Evolutionary conservation across 2,113 vertebrate species (phyloP).

Genomic region (Platycercus adscitus): DNA sequence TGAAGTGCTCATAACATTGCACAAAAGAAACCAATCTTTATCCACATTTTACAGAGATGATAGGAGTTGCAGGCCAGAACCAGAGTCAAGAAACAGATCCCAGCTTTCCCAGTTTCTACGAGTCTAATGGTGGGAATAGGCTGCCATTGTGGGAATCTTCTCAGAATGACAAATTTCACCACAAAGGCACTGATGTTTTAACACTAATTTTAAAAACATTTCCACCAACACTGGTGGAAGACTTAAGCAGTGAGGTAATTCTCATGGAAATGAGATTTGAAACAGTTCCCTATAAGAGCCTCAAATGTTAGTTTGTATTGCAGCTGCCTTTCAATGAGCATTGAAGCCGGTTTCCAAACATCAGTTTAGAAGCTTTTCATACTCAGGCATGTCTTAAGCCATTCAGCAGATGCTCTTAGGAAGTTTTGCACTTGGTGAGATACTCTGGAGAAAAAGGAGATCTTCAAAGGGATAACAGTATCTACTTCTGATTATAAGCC

Average conservation of each 20-base stretch:
- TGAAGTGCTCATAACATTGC: neutral
- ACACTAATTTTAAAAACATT: neutral
- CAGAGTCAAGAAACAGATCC: neutral
- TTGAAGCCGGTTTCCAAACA: neutral
- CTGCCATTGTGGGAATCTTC: neutral
- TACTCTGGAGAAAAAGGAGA: neutral
- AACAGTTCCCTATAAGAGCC: neutral
- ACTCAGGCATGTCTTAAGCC: neutral
- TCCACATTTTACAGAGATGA: neutral
- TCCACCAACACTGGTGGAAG: neutral
- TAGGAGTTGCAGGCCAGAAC: neutral
- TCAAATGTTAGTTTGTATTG: neutral
- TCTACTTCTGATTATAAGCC: conserved; percentile 29
- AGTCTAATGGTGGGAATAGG: neutral
- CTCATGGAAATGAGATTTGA: conserved; percentile 1
- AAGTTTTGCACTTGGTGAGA: neutral
- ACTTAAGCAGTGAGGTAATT: neutral
- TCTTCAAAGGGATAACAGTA: conserved; percentile 21
- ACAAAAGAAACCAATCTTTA: neutral
- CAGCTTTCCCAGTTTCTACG: neutral
- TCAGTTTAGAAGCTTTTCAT: neutral
- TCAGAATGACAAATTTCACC: neutral
- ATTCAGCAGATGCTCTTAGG: neutral
- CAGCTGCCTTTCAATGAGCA: neutral
- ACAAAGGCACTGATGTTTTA: neutral